Percentiles rank a stretch among this genome's conserved stretches.
phyloP scores from a whole-genome alignment of 2,888 invertebrate genomes.

The Galeopsomyia nigrocyanea region DNA sequence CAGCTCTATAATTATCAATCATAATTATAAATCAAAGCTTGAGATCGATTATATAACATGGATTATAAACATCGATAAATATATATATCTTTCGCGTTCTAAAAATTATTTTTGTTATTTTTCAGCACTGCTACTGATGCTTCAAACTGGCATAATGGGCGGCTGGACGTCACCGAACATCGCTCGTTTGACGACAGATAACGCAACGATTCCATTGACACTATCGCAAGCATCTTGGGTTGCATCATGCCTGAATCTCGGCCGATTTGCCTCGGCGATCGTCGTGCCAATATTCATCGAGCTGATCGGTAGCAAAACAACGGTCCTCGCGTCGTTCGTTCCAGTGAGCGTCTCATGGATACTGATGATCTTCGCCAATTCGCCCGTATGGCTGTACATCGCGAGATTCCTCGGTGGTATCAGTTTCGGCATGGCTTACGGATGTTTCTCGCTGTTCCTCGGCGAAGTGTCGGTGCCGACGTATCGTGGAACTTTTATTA shows the following conservation, averaged over 20 bases:
- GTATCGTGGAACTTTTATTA: slow-evolving; percentile 58
- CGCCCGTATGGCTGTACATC: slow-evolving; percentile 51
- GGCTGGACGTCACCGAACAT: slow-evolving; percentile 57
- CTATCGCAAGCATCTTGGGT: slow-evolving; percentile 55
- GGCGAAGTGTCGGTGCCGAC: slow-evolving; percentile 57
- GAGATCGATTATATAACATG: no score
- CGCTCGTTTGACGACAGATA: slow-evolving; percentile 50
- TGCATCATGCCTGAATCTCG: slow-evolving; percentile 52
- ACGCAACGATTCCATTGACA: slow-evolving; percentile 49
- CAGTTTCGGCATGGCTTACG: slow-evolving; percentile 54
- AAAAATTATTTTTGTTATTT: background rate
- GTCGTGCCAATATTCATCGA: slow-evolving; percentile 49
- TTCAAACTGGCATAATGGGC: slow-evolving; percentile 49
- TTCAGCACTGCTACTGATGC: slow-evolving; percentile 17
- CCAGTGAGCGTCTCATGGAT: slow-evolving; percentile 51
- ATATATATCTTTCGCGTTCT: background rate
- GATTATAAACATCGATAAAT: no score
- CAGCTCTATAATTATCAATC: no score
- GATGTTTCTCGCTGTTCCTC: slow-evolving; percentile 55
- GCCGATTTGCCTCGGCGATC: slow-evolving; percentile 53
- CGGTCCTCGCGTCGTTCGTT: slow-evolving; percentile 48
- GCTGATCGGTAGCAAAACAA: slow-evolving; percentile 52
- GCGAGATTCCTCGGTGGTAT: slow-evolving; percentile 51
- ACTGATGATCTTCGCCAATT: slow-evolving; percentile 49
- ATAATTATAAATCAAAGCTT: no score